These are phyloP conservation scores for Archaeoteleia sp. DNA, from an alignment of 2,888 invertebrate genomes.

Conservation along the genomic window DNA sequence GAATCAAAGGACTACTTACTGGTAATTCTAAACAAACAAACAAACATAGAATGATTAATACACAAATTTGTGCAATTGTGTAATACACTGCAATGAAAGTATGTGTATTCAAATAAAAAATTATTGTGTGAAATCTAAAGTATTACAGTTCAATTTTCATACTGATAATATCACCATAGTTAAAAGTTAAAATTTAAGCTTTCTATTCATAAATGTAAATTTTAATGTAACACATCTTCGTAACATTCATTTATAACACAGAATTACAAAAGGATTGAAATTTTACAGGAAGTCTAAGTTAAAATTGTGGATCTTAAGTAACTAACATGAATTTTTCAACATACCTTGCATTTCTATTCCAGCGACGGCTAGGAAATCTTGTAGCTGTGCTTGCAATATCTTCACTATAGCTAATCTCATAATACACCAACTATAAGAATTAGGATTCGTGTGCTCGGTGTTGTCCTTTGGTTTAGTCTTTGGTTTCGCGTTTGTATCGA, in stretches of 20 bases:
- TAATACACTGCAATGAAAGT: too few relatives aligned
- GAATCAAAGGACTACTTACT: constrained; percentile 94
- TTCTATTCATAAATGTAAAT: too few relatives aligned
- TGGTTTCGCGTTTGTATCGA: constrained; percentile 77
- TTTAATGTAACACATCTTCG: too few relatives aligned
- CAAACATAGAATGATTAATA: neutral
- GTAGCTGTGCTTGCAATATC: constrained; percentile 88
- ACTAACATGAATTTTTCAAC: neutral
- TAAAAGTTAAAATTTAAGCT: too few relatives aligned
- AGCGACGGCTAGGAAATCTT: constrained; percentile 90
- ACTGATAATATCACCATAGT: too few relatives aligned
- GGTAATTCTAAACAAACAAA: constrained; percentile 85
- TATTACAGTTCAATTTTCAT: too few relatives aligned
- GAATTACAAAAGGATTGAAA: neutral
- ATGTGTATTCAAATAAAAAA: too few relatives aligned
- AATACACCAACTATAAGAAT: constrained; percentile 97
- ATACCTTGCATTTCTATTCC: constrained; percentile 92
- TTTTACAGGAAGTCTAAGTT: neutral
- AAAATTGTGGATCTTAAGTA: neutral
- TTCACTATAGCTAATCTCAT: constrained; percentile 92
- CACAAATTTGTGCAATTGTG: too few relatives aligned
- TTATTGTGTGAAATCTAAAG: too few relatives aligned
- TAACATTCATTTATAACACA: neutral
- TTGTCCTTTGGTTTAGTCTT: constrained; percentile 79
- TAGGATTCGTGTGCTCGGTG: constrained; percentile 93